Conservation (phyloP, 1,140 invertebrate species). For the Augochlora pura region DNA sequence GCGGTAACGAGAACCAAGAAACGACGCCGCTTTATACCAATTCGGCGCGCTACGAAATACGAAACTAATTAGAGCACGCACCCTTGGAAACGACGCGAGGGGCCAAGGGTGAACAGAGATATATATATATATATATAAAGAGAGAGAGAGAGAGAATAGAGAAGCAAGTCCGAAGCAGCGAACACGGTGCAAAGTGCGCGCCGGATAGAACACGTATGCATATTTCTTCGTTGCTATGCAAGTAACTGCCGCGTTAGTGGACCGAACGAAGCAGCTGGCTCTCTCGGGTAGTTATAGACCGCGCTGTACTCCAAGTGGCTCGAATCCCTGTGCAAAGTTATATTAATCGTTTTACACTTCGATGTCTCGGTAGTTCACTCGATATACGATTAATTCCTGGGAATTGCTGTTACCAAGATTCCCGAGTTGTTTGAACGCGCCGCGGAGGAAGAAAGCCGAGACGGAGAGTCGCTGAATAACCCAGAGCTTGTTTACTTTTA, state of each 20-base stretch:
- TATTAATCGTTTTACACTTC: not conserved
- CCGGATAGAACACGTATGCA: not conserved
- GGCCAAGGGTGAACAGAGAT: too few relatives aligned
- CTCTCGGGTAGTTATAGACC: not conserved
- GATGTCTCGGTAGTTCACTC: not conserved
- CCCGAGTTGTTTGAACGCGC: too few relatives aligned
- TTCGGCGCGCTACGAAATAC: conserved; percentile 28
- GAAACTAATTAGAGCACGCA: conserved; percentile 40
- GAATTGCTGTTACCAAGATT: not conserved
- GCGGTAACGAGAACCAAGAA: conserved; percentile 28
- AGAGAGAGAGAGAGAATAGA: too few relatives aligned
- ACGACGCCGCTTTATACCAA: conserved; percentile 34
- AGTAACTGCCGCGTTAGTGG: not conserved
- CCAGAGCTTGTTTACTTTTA: too few relatives aligned
- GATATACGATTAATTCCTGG: not conserved
- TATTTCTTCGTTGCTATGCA: not conserved
- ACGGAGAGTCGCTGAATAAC: too few relatives aligned
- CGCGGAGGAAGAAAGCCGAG: too few relatives aligned
- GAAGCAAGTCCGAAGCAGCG: too few relatives aligned
- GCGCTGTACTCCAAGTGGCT: not conserved
- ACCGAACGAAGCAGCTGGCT: not conserved
- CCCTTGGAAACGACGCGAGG: not conserved
- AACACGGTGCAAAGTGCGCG: not conserved
- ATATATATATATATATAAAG: too few relatives aligned
- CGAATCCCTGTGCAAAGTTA: not conserved